These are phyloP conservation scores for Macrophya annulata DNA, from an alignment of 2,888 invertebrate species.

Conservation along the genomic window DNA sequence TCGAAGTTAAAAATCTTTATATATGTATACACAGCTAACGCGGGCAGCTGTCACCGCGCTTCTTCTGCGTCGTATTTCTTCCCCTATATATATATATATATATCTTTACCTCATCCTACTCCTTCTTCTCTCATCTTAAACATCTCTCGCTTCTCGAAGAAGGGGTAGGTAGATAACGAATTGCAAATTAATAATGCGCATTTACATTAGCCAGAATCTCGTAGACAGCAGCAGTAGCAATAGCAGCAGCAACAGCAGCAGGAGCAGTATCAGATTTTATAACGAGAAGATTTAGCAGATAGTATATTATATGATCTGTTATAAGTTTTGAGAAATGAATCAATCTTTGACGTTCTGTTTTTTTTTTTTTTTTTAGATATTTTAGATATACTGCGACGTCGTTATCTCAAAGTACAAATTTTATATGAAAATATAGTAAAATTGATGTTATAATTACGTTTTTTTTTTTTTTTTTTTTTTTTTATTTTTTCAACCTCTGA, in stretches of 20 bases:
- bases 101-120: not conserved
- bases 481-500: not conserved
- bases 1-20: constrained; percentile 41
- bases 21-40: constrained; percentile 31
- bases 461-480: too few relatives aligned
- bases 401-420: too few relatives aligned
- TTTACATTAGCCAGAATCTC: constrained; percentile 71
- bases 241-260: constrained; percentile 5
- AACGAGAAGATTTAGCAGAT: not conserved
- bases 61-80: constrained; percentile 44
- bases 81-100: too few relatives aligned
- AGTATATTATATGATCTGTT: not conserved
- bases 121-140: not conserved
- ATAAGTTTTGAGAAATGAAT: not conserved
- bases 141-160: constrained; percentile 22
- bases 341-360: not conserved
- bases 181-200: constrained; percentile 70
- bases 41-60: constrained; percentile 51
- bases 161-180: constrained; percentile 60
- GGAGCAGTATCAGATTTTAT: constrained; percentile 16
- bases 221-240: constrained; percentile 36
- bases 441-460: not conserved
- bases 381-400: too few relatives aligned
- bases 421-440: not conserved
- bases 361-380: too few relatives aligned